Base-by-base conservation (phyloP, 2,888 invertebrate species). In the Hanleya hanleyi region DNA sequence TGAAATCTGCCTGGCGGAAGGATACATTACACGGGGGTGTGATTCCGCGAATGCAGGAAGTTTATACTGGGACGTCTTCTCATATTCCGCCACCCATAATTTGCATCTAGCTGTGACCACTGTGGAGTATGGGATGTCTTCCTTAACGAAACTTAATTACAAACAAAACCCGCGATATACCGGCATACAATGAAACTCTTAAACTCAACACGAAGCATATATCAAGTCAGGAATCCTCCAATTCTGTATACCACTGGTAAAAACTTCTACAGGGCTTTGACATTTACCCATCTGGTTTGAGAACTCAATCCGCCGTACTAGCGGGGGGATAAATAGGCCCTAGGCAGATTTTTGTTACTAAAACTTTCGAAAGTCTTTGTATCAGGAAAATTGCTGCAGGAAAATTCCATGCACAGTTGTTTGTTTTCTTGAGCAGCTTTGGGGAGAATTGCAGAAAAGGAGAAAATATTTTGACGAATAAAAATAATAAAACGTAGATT, bases 1-100 rank as follows among this genome's bases (percentile, higher is more conserved):
- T 57, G 57, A 57, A 29, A 29, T 57, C 29, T 32, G 12, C 32
- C 26, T 57, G 57, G 57, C 57, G 57, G 57, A 57, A 57, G 57
- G 57, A 57, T 57, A 57, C 57, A 57, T 57, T 57, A 29, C 57
- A 57, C 57, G 57, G 57, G 57, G 57, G 57, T 57, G 57, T 57
- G 57, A 57, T 57, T 57, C 57, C 57, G 57, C 32, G 57, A 18
- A 57, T 32, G 29, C 57, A 57, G 57, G 57, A 57, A 57, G 57
- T 57, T 57, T 57, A 57, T 57, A 18, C 57, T 57, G 57, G 57
- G 57, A 22, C 57, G 57, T 57, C 57, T 57, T 57, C 57, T 57
- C 57, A 32, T 22, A 57, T 57, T 57, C 57, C 15, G 32, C 57
- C 57, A 47, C 57, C 32, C 57, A 15, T 22, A 57, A 57, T 29